Conservation (phyloP, 1,140 invertebrate genomes). For the Rhagoletis pomonella region DNA sequence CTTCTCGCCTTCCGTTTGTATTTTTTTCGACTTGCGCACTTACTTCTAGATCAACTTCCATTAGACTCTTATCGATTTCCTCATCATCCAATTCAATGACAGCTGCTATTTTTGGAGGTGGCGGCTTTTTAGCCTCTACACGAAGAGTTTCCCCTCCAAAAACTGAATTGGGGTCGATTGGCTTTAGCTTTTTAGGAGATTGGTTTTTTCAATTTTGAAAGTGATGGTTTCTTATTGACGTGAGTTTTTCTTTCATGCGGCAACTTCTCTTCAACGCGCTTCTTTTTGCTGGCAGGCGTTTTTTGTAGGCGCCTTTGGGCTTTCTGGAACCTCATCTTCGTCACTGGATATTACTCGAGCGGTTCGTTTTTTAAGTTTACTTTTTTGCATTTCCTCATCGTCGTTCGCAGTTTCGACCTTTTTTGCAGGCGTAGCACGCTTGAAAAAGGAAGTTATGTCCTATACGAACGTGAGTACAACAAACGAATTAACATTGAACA, state of each 20-base stretch:
- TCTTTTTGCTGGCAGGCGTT: constrained; percentile 56
- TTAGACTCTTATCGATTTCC: constrained; percentile 61
- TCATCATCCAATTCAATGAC: constrained; percentile 64
- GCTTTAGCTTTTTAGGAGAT: constrained; percentile 54
- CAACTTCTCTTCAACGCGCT: constrained; percentile 25
- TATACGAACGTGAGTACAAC: neutral
- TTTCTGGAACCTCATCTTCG: constrained; percentile 62
- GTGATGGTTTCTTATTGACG: constrained; percentile 61
- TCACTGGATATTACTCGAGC: constrained; percentile 68
- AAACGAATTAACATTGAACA: no score
- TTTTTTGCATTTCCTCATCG: neutral
- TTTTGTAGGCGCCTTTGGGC: constrained; percentile 60
- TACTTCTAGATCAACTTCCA: constrained; percentile 66
- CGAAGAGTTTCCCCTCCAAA: constrained; percentile 70
- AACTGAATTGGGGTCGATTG: constrained; percentile 64
- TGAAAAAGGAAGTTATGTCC: constrained; percentile 53
- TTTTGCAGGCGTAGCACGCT: neutral
- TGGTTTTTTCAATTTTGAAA: constrained; percentile 63
- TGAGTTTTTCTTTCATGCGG: neutral
- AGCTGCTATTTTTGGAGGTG: constrained; percentile 58
- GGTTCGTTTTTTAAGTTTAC: constrained; percentile 64
- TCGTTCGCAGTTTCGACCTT: neutral
- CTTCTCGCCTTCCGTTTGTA: neutral
- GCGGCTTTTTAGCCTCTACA: constrained; percentile 61
- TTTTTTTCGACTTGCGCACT: constrained; percentile 40